Conservation (phyloP, 30 jellyfish, hydroid and myxozoan species). For the Cassiopea xamachana region DNA sequence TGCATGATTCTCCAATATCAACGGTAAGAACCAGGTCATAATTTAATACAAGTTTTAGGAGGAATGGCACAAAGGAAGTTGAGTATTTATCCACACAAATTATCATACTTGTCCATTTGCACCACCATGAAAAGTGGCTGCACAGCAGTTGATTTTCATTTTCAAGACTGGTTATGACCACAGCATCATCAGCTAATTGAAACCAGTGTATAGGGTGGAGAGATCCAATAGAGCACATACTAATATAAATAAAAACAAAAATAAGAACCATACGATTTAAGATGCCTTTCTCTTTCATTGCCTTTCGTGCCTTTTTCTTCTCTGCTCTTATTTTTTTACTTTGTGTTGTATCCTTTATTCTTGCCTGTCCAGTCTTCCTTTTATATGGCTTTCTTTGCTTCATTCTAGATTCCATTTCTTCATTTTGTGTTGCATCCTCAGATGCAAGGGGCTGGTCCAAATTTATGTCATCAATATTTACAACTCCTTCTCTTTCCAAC, state of each 20-base stretch:
- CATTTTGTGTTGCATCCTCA: slow-evolving; percentile 56
- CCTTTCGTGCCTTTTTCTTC: slow-evolving; percentile 69
- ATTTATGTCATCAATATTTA: slow-evolving; percentile 83
- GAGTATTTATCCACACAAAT: too few relatives aligned
- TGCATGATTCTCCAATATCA: too few relatives aligned
- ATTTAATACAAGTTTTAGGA: too few relatives aligned
- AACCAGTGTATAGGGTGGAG: too few relatives aligned
- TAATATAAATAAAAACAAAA: not conserved
- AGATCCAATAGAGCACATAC: too few relatives aligned
- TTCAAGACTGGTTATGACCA: too few relatives aligned
- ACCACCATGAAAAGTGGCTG: too few relatives aligned
- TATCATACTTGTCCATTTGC: too few relatives aligned
- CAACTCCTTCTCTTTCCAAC: slow-evolving; percentile 88
- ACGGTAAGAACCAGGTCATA: too few relatives aligned
- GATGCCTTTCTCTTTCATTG: slow-evolving; percentile 62
- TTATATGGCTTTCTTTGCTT: slow-evolving; percentile 66
- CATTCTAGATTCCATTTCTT: slow-evolving; percentile 24
- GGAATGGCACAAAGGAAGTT: too few relatives aligned
- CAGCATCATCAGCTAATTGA: too few relatives aligned
- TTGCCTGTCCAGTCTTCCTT: slow-evolving; percentile 72
- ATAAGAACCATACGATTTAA: not conserved
- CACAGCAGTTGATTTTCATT: too few relatives aligned
- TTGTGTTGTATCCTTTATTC: slow-evolving; percentile 87
- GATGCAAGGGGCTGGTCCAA: slow-evolving; percentile 79
- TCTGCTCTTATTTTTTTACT: slow-evolving; percentile 77